These are phyloP conservation scores for Porites rus DNA, from an alignment of 92 coral and sea anemone genomes.

Conservation along the genomic window DNA sequence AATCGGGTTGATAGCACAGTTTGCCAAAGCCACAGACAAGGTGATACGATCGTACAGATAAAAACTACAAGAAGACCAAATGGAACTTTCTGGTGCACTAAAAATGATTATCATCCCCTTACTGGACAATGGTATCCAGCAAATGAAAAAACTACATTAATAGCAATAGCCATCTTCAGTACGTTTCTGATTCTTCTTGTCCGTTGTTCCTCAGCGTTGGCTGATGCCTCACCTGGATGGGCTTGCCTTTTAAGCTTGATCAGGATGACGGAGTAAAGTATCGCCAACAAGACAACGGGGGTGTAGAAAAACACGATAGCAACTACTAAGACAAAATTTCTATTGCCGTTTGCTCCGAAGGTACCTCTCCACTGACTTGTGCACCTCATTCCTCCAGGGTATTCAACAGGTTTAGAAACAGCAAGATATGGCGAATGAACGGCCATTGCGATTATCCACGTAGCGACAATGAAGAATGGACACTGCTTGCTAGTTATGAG, in stretches of 20 bases:
- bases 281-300: too few relatives aligned
- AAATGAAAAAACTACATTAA: not conserved
- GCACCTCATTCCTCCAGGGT: not conserved
- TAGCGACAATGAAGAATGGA: not conserved
- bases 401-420: not conserved
- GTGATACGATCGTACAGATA: not conserved
- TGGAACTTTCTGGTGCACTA: not conserved
- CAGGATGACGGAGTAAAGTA: too few relatives aligned
- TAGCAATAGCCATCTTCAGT: not conserved
- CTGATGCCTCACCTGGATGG: too few relatives aligned
- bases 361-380: not conserved
- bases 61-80: not conserved
- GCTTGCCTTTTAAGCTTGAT: too few relatives aligned
- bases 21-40: not conserved
- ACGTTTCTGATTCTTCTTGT: not conserved
- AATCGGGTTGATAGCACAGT: not conserved
- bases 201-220: too few relatives aligned
- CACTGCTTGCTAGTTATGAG: not conserved
- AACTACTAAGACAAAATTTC: too few relatives aligned
- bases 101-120: not conserved
- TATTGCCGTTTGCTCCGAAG: not conserved
- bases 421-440: not conserved
- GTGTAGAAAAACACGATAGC: too few relatives aligned
- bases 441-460: not conserved
- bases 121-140: not conserved